Evolutionary conservation across 1,140 invertebrate species (phyloP), one percentile per base, ranked within the genome.

Genomic region (Macrotrachela quadricornifera): DNA sequence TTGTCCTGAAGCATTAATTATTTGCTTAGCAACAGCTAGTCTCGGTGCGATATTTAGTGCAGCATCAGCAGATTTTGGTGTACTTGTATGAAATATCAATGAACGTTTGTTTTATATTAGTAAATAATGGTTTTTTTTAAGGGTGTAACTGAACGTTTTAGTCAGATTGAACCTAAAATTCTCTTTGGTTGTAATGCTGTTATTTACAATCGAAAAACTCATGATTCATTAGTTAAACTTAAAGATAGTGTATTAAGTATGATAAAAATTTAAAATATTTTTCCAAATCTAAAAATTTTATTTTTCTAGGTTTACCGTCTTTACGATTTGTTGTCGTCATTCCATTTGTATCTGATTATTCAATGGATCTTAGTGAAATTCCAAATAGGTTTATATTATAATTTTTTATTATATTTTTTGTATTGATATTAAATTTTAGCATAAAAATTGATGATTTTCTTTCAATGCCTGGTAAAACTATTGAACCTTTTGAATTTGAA

Each of bases 11-110:
- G 68, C 75, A 6, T 60, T 76, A 6, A 68, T 68, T 50, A 73
- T 72, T 3, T 73, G 77, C 68, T 61, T 76, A 17, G 75, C 73
- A 36, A 65, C 73, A 14, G 65, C 74, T 2, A 69, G 71, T 53
- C 62, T 77, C 40, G 76, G 75, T 43, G 74, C 74, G 12, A 64
- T 74, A 6, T 77, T 75, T 76, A 75, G 72, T 49, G 74, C 71
- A 15, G 71, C 74, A 3, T 76, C 75, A 4, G 73, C 74, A 8
- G 76, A 77, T 58, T 76, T 77, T 64, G 76, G 76, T 49, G 67
- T 72, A 37, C 64, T 65, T 55, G 74, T 72, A 61, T 57, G 57
- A 49, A 44, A 11, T 47, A n/a, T n/a, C n/a, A n/a, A n/a, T n/a
- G 16, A 16, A 8, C 18, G n/a, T 30, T 16, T 30, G 21, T 37